A percentile compares a stretch with the other conserved stretches of the same genome.
phyloP scores from a whole-genome alignment of 2,797 vertebrate species.

The Scolopax bukidnonensis region DNA sequence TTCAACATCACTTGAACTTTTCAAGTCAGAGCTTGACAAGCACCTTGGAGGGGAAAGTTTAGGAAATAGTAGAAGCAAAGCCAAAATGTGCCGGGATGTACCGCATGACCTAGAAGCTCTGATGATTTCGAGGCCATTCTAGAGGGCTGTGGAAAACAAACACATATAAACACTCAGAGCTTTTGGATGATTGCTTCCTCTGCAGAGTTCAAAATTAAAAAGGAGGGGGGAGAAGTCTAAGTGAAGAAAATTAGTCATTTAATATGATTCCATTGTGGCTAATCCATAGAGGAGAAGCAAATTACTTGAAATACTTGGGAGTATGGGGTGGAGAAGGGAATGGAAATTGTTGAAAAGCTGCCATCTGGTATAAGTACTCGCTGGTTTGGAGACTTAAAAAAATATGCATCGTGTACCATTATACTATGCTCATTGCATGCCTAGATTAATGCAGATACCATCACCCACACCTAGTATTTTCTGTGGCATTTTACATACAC shows the following conservation, averaged over 20 bases:
- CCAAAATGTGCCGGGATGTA: neutral
- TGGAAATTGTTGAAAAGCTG: slow-evolving; percentile 38
- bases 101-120: neutral
- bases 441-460: slow-evolving; percentile 18
- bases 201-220: neutral
- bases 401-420: neutral
- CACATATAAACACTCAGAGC: neutral
- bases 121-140: neutral
- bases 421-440: neutral
- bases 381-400: slow-evolving; percentile 35
- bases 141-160: neutral
- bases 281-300: slow-evolving; percentile 15
- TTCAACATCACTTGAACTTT: neutral
- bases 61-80: neutral
- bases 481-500: neutral
- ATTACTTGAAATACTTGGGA: slow-evolving; percentile 15
- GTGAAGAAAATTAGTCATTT: slow-evolving; percentile 14
- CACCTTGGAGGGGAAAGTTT: neutral
- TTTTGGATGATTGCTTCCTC: neutral
- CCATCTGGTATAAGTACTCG: neutral
- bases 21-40: slow-evolving; percentile 3
- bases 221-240: neutral
- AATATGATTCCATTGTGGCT: neutral
- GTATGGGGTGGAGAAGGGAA: slow-evolving; percentile 24
- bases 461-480: slow-evolving; percentile 25